Percentiles rank a stretch among this genome's conserved stretches.
phyloP scores from a whole-genome alignment of 2,113 vertebrate species.

The Apteryx mantelli region DNA sequence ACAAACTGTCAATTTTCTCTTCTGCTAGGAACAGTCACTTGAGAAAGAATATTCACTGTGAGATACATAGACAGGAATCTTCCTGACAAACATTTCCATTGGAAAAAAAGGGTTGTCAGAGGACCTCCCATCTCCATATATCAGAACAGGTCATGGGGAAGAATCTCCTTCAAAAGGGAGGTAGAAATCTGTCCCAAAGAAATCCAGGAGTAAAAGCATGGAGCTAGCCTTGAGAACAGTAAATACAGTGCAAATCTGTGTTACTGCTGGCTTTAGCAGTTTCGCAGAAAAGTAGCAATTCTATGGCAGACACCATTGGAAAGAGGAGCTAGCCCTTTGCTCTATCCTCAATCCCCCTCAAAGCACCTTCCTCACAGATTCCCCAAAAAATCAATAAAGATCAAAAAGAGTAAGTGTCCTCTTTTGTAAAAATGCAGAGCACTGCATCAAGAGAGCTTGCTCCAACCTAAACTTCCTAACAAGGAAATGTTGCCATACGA shows the following conservation, averaged over 20 bases:
- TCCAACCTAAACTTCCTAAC: background rate
- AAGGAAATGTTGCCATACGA: rapidly evolving
- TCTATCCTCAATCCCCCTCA: background rate
- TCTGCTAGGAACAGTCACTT: constrained; percentile 30
- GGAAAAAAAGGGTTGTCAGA: constrained; percentile 40
- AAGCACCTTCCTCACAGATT: background rate
- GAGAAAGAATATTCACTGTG: constrained; percentile 4
- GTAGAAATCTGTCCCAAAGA: constrained; percentile 40
- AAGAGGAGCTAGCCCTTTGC: background rate
- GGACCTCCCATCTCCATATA: constrained; percentile 28
- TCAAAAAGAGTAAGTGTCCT: background rate
- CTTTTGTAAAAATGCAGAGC: background rate
- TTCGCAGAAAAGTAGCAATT: background rate
- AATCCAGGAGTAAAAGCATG: background rate
- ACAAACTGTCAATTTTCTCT: constrained; percentile 10
- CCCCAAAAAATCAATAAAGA: background rate
- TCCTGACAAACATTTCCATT: constrained; percentile 27
- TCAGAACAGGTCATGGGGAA: background rate
- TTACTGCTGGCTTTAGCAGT: background rate
- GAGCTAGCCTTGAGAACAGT: background rate
- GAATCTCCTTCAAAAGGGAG: constrained; percentile 45
- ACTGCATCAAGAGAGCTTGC: background rate
- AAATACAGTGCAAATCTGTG: background rate
- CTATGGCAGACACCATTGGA: background rate
- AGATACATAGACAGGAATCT: background rate